A percentile compares a stretch with the other conserved stretches of the same genome.
These are phyloP conservation scores for Pyxicephalus adspersus DNA, from an alignment of 2,113 vertebrate genomes.

Conservation along the genomic window DNA sequence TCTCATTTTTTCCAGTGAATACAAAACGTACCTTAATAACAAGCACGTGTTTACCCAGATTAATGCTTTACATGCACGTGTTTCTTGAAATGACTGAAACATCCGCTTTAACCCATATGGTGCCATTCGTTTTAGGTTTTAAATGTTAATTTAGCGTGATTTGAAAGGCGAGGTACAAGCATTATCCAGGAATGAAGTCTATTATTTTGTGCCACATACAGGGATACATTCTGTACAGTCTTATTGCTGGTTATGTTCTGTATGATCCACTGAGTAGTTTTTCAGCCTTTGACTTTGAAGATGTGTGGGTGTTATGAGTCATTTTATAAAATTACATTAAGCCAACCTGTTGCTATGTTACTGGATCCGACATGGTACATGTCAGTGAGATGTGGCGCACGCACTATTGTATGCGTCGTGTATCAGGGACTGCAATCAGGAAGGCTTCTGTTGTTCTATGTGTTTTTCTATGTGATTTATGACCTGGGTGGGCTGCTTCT, in stretches of 20 bases:
- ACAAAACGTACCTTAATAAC: too few species aligned
- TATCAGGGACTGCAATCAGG: conserved; percentile 4
- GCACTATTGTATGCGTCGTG: conserved; percentile 8
- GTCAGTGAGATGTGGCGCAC: background rate
- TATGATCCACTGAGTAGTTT: conserved; percentile 28
- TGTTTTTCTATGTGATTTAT: conserved; percentile 25
- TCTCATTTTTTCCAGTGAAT: too few species aligned
- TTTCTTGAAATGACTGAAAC: too few species aligned
- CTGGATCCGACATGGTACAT: conserved; percentile 9
- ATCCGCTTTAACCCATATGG: background rate
- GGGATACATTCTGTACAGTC: conserved; percentile 40
- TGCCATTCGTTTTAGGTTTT: background rate
- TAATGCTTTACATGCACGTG: too few species aligned
- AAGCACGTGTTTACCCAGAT: too few species aligned
- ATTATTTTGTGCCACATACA: conserved; percentile 29
- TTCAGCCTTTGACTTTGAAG: conserved; percentile 49
- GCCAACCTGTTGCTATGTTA: conserved; percentile 49
- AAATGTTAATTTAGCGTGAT: conserved; percentile 15
- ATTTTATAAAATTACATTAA: conserved; percentile 50
- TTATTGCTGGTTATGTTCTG: conserved; percentile 43
- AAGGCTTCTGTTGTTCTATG: background rate
- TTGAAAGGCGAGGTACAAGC: conserved; percentile 24
- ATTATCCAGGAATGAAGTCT: conserved; percentile 10
- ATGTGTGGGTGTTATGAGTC: conserved; percentile 52
- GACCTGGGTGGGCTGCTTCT: background rate